Evolutionary conservation across 2,888 invertebrate species (phyloP).

Genomic region (Adelognathus sp.): DNA sequence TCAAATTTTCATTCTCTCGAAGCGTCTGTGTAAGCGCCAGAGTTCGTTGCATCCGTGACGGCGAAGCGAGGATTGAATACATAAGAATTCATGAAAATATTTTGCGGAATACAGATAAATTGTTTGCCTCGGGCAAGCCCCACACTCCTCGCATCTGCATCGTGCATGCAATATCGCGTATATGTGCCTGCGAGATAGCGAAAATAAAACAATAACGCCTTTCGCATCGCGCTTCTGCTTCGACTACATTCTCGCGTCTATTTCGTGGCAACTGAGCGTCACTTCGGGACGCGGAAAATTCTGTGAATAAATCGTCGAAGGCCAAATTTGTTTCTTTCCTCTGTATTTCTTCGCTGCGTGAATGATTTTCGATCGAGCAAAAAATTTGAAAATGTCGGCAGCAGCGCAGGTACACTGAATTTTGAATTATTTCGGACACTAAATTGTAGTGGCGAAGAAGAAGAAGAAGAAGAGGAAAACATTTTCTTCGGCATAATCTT

Average conservation of each 20-base stretch:
- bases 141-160: neutral
- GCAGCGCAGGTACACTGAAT: constrained; percentile 61
- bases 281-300: constrained; percentile 1
- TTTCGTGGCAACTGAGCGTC: neutral
- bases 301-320: constrained; percentile 6
- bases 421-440: too few relatives aligned
- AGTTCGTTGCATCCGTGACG: too few relatives aligned
- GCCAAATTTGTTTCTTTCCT: neutral
- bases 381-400: constrained; percentile 62
- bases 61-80: neutral
- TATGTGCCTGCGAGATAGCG: neutral
- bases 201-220: constrained; percentile 30
- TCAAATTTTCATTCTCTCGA: too few relatives aligned
- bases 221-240: neutral
- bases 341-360: neutral
- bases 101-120: neutral
- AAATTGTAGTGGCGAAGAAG: too few relatives aligned
- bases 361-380: neutral
- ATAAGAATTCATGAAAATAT: constrained; percentile 5
- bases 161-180: too few relatives aligned
- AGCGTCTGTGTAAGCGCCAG: neutral
- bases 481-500: neutral
- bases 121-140: neutral
- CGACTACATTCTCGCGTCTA: neutral
- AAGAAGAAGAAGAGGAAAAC: neutral